Conservation (phyloP, 1,140 invertebrate genomes). For the Zeugodacus cucurbitae region DNA sequence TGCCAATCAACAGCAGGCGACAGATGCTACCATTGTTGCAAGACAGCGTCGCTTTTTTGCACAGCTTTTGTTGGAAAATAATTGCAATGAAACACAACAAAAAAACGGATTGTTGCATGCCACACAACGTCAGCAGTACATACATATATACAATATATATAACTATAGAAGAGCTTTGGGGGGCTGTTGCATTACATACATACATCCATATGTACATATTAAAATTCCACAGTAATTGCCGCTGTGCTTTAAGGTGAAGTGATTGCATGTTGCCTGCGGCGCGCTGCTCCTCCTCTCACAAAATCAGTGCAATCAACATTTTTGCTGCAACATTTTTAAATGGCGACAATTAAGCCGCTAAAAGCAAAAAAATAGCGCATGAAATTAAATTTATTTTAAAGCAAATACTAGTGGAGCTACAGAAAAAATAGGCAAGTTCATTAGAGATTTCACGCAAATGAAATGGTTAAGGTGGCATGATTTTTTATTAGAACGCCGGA, state of each 20-base stretch:
- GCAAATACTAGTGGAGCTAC: background rate
- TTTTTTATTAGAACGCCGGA: background rate
- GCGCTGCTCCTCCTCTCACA: background rate
- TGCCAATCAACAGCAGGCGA: conserved; percentile 33
- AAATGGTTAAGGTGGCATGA: background rate
- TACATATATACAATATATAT: background rate
- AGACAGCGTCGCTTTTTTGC: background rate
- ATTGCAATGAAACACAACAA: background rate
- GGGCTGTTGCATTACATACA: too few relatives aligned
- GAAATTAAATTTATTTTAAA: conserved; percentile 1
- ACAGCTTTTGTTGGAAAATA: background rate
- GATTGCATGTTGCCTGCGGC: background rate
- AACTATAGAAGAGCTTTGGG: too few relatives aligned
- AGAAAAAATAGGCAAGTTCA: background rate
- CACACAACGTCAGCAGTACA: background rate
- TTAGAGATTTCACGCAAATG: background rate
- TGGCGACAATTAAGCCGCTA: conserved; percentile 3
- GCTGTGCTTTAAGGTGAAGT: background rate
- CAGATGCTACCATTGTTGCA: background rate
- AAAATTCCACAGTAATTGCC: conserved; percentile 16
- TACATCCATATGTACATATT: background rate
- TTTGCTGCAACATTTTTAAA: background rate
- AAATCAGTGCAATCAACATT: conserved; percentile 32
- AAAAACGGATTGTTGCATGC: background rate
- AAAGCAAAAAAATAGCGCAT: background rate